Evolutionary conservation across 2,797 vertebrate genomes (phyloP).

Genomic region (Zalophus californianus): DNA sequence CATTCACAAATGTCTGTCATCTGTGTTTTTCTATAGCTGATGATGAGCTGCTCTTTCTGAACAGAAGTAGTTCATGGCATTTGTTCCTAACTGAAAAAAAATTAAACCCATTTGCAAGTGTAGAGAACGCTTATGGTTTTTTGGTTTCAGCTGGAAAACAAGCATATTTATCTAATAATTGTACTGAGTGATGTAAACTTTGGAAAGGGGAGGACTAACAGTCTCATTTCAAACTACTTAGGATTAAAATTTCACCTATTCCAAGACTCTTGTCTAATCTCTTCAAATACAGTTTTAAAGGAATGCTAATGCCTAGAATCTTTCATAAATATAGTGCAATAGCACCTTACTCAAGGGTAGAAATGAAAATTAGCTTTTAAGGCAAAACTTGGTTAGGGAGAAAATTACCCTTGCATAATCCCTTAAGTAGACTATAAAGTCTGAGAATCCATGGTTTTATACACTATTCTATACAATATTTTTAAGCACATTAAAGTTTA

Average conservation of each 20-base stretch:
- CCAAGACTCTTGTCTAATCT: not conserved
- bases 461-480: not conserved
- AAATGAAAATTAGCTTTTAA: conserved; percentile 16
- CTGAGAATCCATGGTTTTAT: not conserved
- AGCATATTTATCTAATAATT: not conserved
- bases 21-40: not conserved
- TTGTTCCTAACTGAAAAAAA: conserved; percentile 35
- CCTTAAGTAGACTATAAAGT: not conserved
- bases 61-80: not conserved
- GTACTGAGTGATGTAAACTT: not conserved
- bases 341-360: not conserved
- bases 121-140: not conserved
- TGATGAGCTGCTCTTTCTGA: conserved; percentile 29
- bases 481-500: not conserved
- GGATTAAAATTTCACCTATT: not conserved
- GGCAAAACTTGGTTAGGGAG: not conserved
- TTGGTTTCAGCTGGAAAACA: conserved; percentile 10
- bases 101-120: not conserved
- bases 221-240: not conserved
- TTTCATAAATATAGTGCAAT: not conserved
- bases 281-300: not conserved
- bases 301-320: not conserved
- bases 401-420: conserved; percentile 20
- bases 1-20: not conserved
- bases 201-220: not conserved